Conservation (phyloP, 2,797 vertebrate genomes). For the Alectoris magna region DNA sequence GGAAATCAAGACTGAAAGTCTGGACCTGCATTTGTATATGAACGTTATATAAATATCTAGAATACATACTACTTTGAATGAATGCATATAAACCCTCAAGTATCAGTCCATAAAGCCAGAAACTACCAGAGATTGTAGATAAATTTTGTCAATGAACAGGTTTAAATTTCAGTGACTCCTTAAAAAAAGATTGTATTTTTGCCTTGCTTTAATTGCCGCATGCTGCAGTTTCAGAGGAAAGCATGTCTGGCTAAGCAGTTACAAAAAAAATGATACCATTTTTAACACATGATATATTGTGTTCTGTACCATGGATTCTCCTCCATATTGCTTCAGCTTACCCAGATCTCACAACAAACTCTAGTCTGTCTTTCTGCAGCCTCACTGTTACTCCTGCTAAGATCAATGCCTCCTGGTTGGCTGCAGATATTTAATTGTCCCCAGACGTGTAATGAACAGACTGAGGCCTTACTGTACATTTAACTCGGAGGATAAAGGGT, state of each 20-base stretch:
- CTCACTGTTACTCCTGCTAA: neutral
- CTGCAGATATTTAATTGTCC: conserved; percentile 34
- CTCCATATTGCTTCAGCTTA: neutral
- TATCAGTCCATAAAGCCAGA: conserved; percentile 36
- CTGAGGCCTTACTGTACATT: neutral
- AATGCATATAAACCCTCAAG: neutral
- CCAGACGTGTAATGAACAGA: neutral
- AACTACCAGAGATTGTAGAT: conserved; percentile 22
- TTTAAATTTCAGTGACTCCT: conserved; percentile 41
- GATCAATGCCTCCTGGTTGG: conserved; percentile 23
- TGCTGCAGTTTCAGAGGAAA: neutral
- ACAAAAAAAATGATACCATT: neutral
- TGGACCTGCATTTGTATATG: neutral
- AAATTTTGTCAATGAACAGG: conserved; percentile 25
- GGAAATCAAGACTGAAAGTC: neutral
- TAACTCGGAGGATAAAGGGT: conserved; percentile 19
- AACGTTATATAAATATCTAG: neutral
- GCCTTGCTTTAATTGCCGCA: conserved; percentile 33
- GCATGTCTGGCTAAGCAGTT: conserved; percentile 24
- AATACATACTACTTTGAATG: conserved; percentile 10
- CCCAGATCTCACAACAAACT: conserved; percentile 23
- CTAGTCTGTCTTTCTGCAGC: conserved; percentile 14
- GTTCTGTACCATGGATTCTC: neutral
- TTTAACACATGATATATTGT: conserved; percentile 11
- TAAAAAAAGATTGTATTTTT: conserved; percentile 30